A percentile compares a stretch with the other conserved stretches of the same genome.
Conservation (phyloP, 2,888 invertebrate species). For the Linnaemya vulpina region DNA sequence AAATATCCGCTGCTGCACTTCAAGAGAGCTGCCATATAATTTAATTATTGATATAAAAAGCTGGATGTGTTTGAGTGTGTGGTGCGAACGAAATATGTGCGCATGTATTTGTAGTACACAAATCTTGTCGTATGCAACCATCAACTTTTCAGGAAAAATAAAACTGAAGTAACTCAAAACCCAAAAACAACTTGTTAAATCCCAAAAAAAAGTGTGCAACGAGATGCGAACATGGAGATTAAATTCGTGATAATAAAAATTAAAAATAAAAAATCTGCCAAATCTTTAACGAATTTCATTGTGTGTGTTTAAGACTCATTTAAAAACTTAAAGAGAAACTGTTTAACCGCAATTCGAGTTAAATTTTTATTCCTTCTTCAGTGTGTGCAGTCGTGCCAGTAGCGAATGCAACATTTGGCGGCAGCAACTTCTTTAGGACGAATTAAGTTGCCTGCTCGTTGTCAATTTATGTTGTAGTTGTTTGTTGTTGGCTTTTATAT, state of each 20-base stretch:
- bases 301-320: slow-evolving; percentile 61
- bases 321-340: slow-evolving; percentile 1
- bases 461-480: slow-evolving; percentile 34
- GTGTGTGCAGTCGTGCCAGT: slow-evolving; percentile 25
- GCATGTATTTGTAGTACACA: neutral
- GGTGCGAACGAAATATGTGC: no score
- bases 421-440: slow-evolving; percentile 45
- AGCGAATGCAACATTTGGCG: neutral
- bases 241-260: slow-evolving; percentile 1
- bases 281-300: no score
- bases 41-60: no score
- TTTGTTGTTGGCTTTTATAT: neutral
- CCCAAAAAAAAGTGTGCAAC: slow-evolving; percentile 32
- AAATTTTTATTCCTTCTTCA: slow-evolving; percentile 48
- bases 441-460: slow-evolving; percentile 69
- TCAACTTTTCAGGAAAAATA: neutral
- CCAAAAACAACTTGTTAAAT: slow-evolving; percentile 22
- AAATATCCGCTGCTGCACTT: no score
- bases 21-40: no score
- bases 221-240: slow-evolving; percentile 68
- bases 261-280: slow-evolving; percentile 40
- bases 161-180: neutral
- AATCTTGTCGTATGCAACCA: neutral
- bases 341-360: neutral
- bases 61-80: no score